phyloP scores from a whole-genome alignment of 2,113 vertebrate species.

The Salminus brasiliensis region DNA sequence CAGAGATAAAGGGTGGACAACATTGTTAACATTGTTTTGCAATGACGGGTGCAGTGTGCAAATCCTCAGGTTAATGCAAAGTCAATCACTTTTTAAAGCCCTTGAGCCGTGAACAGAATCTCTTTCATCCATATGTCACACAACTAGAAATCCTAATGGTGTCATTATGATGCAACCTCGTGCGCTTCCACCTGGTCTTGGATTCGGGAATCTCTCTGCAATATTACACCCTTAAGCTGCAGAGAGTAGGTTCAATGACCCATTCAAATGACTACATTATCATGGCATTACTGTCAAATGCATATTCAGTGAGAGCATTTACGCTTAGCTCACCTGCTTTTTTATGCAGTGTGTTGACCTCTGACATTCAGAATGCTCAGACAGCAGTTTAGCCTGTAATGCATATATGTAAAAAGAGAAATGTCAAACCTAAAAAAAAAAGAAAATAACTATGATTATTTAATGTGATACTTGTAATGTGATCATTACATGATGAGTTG shows the following conservation, averaged over 20 bases:
- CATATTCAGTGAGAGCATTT: constrained; percentile 33
- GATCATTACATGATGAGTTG: not conserved
- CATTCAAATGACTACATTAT: constrained; percentile 34
- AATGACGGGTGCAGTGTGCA: not conserved
- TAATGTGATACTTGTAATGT: too few relatives aligned
- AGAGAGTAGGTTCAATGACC: constrained; percentile 12
- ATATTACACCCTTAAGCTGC: constrained; percentile 25
- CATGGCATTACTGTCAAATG: constrained; percentile 38
- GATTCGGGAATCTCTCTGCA: constrained; percentile 17
- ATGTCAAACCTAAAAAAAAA: not conserved
- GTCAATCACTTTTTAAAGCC: not conserved
- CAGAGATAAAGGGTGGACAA: not conserved
- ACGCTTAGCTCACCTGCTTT: not conserved
- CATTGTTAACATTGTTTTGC: not conserved
- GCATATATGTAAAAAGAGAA: not conserved
- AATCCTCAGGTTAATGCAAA: not conserved
- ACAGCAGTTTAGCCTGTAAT: constrained; percentile 15
- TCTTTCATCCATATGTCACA: constrained; percentile 2
- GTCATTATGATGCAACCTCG: constrained; percentile 29
- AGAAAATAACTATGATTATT: too few relatives aligned
- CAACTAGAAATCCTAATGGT: not conserved
- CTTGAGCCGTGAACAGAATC: not conserved
- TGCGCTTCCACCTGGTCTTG: constrained; percentile 4
- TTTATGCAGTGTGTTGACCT: constrained; percentile 9
- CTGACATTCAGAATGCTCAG: constrained; percentile 16